These are phyloP conservation scores for Mirounga angustirostris DNA, from an alignment of 2,113 vertebrate species.

Conservation along the genomic window DNA sequence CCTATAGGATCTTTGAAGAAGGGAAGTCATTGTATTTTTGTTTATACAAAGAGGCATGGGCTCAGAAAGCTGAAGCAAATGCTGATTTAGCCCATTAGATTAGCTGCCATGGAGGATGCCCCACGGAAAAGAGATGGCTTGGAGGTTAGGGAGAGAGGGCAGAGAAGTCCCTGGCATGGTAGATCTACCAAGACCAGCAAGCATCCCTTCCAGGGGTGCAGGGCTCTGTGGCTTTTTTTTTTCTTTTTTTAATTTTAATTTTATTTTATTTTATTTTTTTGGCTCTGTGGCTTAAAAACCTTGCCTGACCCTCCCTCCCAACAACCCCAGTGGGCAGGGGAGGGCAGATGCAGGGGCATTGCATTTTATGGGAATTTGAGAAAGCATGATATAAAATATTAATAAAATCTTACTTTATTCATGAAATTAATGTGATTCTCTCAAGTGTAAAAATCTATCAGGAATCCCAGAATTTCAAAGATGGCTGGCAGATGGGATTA, in stretches of 20 bases:
- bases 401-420: neutral
- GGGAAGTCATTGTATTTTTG: neutral
- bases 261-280: no score
- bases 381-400: conserved; percentile 12
- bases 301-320: neutral
- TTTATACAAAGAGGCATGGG: neutral
- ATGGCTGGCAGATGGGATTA: neutral
- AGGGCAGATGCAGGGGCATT: neutral
- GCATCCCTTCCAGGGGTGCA: neutral
- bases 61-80: neutral
- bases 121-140: neutral
- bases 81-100: neutral
- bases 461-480: neutral
- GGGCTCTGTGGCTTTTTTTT: neutral
- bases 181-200: neutral
- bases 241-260: no score
- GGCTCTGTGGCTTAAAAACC: neutral
- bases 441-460: neutral
- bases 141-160: neutral
- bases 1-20: neutral
- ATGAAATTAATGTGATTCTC: neutral
- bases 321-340: neutral
- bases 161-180: neutral
- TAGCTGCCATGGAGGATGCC: neutral
- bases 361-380: neutral